phyloP scores from a whole-genome alignment of 2,888 invertebrate genomes.

The Noctua janthe region DNA sequence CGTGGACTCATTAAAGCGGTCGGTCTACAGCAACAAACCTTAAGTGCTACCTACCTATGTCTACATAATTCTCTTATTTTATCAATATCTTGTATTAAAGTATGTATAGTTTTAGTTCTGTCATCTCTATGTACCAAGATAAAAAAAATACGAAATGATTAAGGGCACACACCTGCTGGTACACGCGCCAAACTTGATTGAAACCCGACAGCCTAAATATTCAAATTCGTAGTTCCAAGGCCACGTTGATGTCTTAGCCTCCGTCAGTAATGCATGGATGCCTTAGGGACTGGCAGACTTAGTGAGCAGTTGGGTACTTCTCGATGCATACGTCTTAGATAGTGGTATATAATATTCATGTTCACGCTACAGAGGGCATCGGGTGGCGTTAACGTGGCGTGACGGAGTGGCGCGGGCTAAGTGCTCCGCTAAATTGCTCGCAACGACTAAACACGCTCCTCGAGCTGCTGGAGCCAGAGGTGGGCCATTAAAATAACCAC shows the following conservation, averaged over 20 bases:
- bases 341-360: constrained; percentile 67
- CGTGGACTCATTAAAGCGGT: too few species aligned
- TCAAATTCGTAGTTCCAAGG: constrained; percentile 44
- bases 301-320: constrained; percentile 53
- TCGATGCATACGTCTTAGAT: constrained; percentile 54
- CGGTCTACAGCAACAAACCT: neutral
- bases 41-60: neutral
- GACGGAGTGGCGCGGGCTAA: constrained; percentile 79
- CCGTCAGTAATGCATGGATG: constrained; percentile 55
- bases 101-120: neutral
- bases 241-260: constrained; percentile 45
- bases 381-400: constrained; percentile 78
- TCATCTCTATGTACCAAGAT: neutral
- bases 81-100: neutral
- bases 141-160: neutral
- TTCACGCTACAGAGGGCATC: constrained; percentile 70
- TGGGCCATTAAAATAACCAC: constrained; percentile 60
- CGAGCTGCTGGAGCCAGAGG: constrained; percentile 52
- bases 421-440: constrained; percentile 83
- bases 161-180: constrained; percentile 37
- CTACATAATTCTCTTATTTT: neutral
- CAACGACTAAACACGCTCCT: constrained; percentile 73
- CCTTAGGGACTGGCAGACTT: constrained; percentile 56
- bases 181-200: constrained; percentile 40
- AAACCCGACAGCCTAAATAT: constrained; percentile 50